Percentiles rank a stretch among this genome's conserved stretches.
Conservation (phyloP, 2,888 invertebrate species). For the Patella pellucida region DNA sequence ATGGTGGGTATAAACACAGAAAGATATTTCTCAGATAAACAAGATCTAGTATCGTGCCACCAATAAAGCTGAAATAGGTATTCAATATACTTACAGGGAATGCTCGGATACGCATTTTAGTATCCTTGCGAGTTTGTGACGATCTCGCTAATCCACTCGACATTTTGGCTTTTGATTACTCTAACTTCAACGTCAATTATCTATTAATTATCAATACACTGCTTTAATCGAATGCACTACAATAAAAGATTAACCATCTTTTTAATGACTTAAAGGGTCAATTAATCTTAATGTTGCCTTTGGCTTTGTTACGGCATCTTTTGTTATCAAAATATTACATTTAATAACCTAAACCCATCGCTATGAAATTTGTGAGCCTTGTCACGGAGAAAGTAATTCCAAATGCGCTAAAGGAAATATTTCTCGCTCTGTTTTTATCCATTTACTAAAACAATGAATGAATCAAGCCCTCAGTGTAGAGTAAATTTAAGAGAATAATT, state of each 20-base stretch:
- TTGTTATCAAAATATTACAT: neutral
- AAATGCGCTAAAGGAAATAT: no score
- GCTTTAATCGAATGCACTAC: no score
- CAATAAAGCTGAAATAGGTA: no score
- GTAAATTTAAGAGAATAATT: no score
- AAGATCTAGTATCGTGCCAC: no score
- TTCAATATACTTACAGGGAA: slow-evolving; percentile 87
- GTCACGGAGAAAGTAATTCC: neutral
- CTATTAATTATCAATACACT: no score
- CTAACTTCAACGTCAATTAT: neutral
- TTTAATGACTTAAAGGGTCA: neutral
- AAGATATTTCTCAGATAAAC: no score
- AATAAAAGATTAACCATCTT: neutral
- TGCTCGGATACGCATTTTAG: slow-evolving; percentile 96
- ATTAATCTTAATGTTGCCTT: neutral
- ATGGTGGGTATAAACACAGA: no score
- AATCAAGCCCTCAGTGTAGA: no score
- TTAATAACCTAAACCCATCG: neutral
- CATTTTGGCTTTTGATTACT: slow-evolving; percentile 19
- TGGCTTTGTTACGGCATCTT: neutral
- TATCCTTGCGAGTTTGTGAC: slow-evolving; percentile 63
- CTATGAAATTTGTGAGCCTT: neutral
- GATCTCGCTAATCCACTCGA: slow-evolving; percentile 33
- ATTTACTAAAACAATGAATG: no score
- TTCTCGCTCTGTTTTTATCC: no score